Percentiles rank a stretch among this genome's conserved stretches.
phyloP scores from a whole-genome alignment of 2,113 vertebrate species.

The Rhombomys opimus region DNA sequence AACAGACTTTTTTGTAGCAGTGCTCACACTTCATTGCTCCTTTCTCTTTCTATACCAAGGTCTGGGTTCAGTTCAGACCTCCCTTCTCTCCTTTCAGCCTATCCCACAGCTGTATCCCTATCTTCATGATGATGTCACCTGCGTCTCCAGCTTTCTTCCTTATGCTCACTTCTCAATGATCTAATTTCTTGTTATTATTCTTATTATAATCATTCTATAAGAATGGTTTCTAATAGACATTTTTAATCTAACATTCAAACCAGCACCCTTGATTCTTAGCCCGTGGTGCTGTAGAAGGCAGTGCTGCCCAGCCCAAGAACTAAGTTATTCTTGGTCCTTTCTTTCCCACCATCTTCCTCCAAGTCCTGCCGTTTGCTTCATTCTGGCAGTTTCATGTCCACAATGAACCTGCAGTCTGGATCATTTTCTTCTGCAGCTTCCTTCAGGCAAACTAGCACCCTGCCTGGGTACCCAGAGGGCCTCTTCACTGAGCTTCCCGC shows the following conservation, averaged over 20 bases:
- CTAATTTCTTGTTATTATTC: neutral
- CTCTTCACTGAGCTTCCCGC: neutral
- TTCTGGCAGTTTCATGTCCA: neutral
- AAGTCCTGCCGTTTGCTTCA: neutral
- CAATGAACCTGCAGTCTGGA: neutral
- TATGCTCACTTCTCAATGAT: neutral
- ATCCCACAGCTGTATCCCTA: neutral
- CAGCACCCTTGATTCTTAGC: neutral
- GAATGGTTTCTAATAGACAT: neutral
- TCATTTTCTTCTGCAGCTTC: conserved; percentile 9
- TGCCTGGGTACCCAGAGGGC: neutral
- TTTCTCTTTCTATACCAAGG: neutral
- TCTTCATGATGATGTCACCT: neutral
- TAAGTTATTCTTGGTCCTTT: neutral
- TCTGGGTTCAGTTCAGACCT: neutral
- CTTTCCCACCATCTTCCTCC: neutral
- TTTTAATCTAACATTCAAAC: neutral
- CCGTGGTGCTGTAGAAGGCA: neutral
- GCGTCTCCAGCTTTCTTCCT: neutral
- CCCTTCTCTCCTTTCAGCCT: neutral
- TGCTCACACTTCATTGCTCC: neutral
- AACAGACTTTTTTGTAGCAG: neutral
- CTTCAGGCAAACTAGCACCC: neutral
- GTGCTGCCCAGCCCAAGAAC: neutral
- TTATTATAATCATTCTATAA: neutral